Base-by-base conservation (phyloP, 2,888 invertebrate species). In the Pasiphila rectangulata region DNA sequence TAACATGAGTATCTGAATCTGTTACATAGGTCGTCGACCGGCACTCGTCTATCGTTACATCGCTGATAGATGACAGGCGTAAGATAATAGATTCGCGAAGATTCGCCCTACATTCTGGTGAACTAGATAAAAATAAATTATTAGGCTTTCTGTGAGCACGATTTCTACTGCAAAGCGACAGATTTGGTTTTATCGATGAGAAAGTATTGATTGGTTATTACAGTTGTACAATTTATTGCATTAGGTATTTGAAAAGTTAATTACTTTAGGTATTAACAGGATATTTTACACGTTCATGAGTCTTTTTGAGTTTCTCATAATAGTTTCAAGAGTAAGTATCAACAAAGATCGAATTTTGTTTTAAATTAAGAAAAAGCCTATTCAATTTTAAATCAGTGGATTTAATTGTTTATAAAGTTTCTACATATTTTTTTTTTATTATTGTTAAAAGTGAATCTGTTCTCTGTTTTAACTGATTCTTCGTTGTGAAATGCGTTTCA, bases 81-180 rank as follows among this genome's bases (percentile, higher is more conserved):
- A 67, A 61, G 61, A 63, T 62, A 65, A 63, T 61, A 67, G 58
- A 63, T 59, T 67, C 61, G 66, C 65, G 56, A 69, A 63, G 64
- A 69, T 64, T 67, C 63, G 69, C 51, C 69, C 70, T 51, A 69
- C 62, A 61, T 69, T 50, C 58, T 54, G 36, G 19, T 66, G 64
- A 56, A 53, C 67, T 68, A 67, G 64, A 52, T 58, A 46, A 44
- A 45, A 39, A 55, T 38, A 41, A 27, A 43, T 29, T 44, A 44
- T 30, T 53, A 43, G 36, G 42, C 51, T 39, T 35, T 48, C 42
- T 23, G 39, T 12, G 9, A 30, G 13, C 39, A 39, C 32, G 38
- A 25, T 39, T 20, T 21, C 15, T 43, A 41, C 12, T 48, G 39
- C 43, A 43, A 38, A 37, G 45, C 24, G 12, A 39, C 19, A 16